Evolutionary conservation across 2,797 vertebrate genomes (phyloP).

Genomic region (Enteromius trimaculatus): DNA sequence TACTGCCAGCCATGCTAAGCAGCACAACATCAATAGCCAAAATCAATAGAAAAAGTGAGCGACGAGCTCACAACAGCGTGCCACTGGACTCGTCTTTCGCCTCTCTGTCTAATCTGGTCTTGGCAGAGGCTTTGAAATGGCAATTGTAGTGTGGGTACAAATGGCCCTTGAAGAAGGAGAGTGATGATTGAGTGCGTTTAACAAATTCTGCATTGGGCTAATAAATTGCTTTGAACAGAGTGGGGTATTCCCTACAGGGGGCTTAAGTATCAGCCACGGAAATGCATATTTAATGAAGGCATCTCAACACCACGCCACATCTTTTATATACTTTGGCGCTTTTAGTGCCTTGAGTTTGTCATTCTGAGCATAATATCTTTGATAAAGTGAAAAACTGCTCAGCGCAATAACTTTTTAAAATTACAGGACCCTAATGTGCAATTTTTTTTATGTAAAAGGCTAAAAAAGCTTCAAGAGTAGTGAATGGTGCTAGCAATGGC

Average conservation of each 20-base stretch:
- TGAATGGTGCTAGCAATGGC: not conserved
- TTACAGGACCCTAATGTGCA: not conserved
- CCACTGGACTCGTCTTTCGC: conserved; percentile 5
- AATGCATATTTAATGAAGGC: conserved; percentile 39
- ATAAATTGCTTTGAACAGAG: conserved; percentile 65
- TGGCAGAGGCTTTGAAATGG: conserved; percentile 29
- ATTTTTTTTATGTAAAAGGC: not conserved
- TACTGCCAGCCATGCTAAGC: conserved; percentile 15
- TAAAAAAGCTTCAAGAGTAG: not conserved
- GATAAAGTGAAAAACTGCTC: not conserved
- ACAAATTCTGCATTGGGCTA: conserved; percentile 60
- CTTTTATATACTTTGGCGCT: conserved; percentile 10
- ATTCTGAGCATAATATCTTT: not conserved
- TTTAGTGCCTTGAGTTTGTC: conserved; percentile 19
- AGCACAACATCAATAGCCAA: not conserved
- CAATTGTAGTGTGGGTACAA: conserved; percentile 27
- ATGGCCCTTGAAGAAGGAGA: conserved; percentile 34
- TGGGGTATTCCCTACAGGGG: conserved; percentile 43
- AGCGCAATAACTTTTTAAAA: not conserved
- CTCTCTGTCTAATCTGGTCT: conserved; percentile 12
- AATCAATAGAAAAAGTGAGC: conserved; percentile 24
- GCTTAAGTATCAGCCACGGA: conserved; percentile 12
- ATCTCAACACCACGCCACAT: not conserved
- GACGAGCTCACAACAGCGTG: not conserved
- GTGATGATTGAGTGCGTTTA: conserved; percentile 27